Evolutionary conservation across 2,888 invertebrate species (phyloP), one percentile per base, ranked within the genome.

Genomic region (Mythimna albipuncta): DNA sequence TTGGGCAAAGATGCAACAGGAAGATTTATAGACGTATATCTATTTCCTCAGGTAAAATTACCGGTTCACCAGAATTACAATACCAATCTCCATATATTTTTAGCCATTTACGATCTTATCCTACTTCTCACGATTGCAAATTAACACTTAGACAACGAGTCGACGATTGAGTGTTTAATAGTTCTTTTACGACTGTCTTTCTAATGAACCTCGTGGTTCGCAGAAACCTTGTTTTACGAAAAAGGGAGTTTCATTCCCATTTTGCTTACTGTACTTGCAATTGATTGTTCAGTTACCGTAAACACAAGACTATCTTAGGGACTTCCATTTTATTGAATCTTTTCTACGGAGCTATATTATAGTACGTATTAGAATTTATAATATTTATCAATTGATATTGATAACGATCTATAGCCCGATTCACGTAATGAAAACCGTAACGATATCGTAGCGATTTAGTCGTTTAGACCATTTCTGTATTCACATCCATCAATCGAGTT

Each of bases 61-160:
- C 44, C 13, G 47, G 47, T 47, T 47, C 47, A 6, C 16, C 16
- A 47, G 47, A 1, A 47, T 19, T 47, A 16, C 19, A 19, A 2
- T 52, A 52, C n/a, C 19, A 6, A 35, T 6, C 6, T 19, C 16
- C 6, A 57, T 32, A 57, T n/a, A 58, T 21, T 50, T 38, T 55
- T 26, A 58, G 16, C 16, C 11, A 4, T 69, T 55, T 11, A 61
- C 16, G 32, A 50, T 41, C 7, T 44, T 35, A 32, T 72, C 41
- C 16, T 66, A 59, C 19, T 79, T 73, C 52, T 55, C 58, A 79
- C 67, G 44, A 55, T 55, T 50, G 26, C 21, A 54, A 64, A 64
- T 77, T 64, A 64, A 67, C 47, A 61, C 11, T 6, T 41, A 38
- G 47, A 79, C 50, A 4, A 10, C 50, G 32, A 47, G 54, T 63